Evolutionary conservation across 1,140 invertebrate species (phyloP).

Genomic region (Drosophila arizonae): DNA sequence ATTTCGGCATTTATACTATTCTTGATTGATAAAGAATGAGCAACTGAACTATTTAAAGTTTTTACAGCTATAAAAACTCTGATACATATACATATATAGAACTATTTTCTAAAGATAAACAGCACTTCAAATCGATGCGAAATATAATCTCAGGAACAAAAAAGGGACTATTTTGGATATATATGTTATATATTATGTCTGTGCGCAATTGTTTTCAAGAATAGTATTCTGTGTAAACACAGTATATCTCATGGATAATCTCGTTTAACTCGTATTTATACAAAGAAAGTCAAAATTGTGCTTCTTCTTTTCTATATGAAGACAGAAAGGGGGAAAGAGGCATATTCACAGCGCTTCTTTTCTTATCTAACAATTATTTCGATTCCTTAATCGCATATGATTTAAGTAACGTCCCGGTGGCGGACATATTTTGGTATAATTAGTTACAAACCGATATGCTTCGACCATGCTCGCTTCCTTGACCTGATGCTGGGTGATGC

Average conservation of each 20-base stretch:
- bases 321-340: constrained; percentile 14
- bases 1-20: not conserved
- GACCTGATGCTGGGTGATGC: constrained; percentile 72
- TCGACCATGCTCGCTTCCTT: constrained; percentile 72
- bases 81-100: not conserved
- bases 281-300: not conserved
- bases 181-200: not conserved
- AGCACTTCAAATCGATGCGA: not conserved
- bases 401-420: constrained; percentile 71
- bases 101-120: not conserved
- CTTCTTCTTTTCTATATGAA: not conserved
- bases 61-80: not conserved
- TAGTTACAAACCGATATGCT: constrained; percentile 68
- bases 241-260: not conserved
- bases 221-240: not conserved
- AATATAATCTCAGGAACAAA: constrained; percentile 15
- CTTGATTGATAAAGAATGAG: not conserved
- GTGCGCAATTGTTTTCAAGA: not conserved
- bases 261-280: too few species aligned
- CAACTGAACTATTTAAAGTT: not conserved
- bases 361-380: constrained; percentile 45
- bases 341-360: constrained; percentile 36
- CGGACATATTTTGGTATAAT: constrained; percentile 69
- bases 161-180: not conserved
- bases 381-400: constrained; percentile 64